Percentiles rank a stretch among this genome's conserved stretches.
These are phyloP conservation scores for Lepilemur septentrionalis DNA, from an alignment of 2,797 vertebrate genomes.

Conservation along the genomic window DNA sequence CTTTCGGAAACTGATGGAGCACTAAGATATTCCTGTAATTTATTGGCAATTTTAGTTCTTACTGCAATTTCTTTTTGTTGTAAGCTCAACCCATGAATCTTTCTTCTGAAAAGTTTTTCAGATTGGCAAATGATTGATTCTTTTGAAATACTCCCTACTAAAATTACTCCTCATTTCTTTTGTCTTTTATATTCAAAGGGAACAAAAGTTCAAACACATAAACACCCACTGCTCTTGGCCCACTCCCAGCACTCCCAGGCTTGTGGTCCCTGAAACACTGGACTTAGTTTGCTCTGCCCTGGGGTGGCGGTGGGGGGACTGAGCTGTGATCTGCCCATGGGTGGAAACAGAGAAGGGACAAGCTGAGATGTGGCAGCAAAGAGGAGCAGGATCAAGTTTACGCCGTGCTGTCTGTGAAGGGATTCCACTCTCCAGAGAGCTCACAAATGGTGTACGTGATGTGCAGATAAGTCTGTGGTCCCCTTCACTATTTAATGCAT, in stretches of 20 bases:
- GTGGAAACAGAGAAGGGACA: neutral
- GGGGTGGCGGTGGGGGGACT: too few relatives aligned
- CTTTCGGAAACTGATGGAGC: neutral
- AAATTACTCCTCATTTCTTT: neutral
- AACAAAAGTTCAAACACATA: neutral
- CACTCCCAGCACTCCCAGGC: neutral
- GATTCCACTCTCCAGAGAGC: neutral
- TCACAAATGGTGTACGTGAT: accelerated
- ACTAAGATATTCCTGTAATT: constrained; percentile 1
- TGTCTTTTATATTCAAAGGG: neutral
- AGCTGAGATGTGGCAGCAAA: neutral
- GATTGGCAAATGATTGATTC: constrained; percentile 33
- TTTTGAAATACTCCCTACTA: neutral
- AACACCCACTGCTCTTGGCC: neutral
- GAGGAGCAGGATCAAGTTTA: neutral
- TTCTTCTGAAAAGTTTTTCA: neutral
- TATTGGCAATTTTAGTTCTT: neutral
- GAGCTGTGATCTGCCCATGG: neutral
- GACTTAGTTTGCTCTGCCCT: neutral
- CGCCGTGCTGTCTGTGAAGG: neutral
- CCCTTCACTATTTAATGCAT: neutral
- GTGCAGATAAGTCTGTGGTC: neutral
- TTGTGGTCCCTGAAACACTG: neutral
- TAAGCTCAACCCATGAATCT: neutral
- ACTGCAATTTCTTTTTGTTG: constrained; percentile 8